Base-by-base conservation (phyloP, 1,140 invertebrate genomes). In the Drosophila kanapiae region DNA sequence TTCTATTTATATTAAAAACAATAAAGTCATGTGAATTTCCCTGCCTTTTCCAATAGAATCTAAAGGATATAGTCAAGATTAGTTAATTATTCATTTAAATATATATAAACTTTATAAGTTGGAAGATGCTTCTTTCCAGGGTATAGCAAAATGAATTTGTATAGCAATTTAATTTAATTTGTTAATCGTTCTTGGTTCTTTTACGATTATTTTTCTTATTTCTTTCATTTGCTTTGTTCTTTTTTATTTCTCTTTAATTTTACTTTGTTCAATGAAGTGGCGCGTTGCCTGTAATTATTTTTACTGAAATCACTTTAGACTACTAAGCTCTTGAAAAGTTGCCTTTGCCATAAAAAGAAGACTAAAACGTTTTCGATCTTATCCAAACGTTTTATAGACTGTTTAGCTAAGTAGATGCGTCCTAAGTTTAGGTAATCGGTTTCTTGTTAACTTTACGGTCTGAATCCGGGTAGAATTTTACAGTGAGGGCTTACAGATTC, bases 111-210 rank as follows among this genome's bases (percentile, higher is more conserved):
- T 37, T 23, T 4, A 23, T 16, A 16, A 3, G 6, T 13, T 35
- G 0, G 1, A 0, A 37, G 7, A 37, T 53, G 8, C 33, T 9
- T 23, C 4, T 0, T 14, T 14, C 0, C 13, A 37, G 33, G 16
- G 33, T 54, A 54, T 54, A 6, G 7, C 51, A 16, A 48, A 42
- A 10, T 47, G 27, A 71, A 80, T 84, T 80, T 77, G 76, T 76
- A 57, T 61, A 72, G 76, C 76, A 80, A 83, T 82, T 85, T 82
- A 63, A 68, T 86, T 82, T 86, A 82, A 85, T 82, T 82, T 75
- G 71, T 59, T 74, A 27, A 33, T 48, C 64, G 49, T 70, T 84
- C 49, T 79, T 80, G 29, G 61, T 64, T 78, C 37, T 59, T 65
- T 54, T 47, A 74, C 42, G 16, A 58, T 37, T 72, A 42, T 53